These are phyloP conservation scores for Loriculus beryllinus DNA, from an alignment of 2,797 vertebrate species.

Conservation along the genomic window DNA sequence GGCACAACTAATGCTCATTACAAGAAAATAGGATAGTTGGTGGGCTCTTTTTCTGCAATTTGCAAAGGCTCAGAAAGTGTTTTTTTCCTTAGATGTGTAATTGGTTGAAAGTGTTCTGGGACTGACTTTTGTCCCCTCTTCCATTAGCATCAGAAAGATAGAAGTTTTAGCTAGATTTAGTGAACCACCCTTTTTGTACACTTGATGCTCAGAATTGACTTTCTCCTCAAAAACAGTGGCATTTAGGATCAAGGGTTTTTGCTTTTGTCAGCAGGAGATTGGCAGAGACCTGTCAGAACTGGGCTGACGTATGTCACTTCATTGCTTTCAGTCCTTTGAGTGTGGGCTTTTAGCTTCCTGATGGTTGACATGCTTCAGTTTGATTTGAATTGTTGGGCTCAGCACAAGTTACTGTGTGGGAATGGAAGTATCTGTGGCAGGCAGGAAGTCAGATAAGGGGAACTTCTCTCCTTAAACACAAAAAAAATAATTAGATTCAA, in stretches of 20 bases:
- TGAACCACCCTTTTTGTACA: fast-evolving
- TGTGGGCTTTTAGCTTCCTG: background rate
- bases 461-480: background rate
- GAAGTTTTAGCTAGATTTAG: background rate
- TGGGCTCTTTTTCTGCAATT: background rate
- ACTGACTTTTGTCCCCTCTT: background rate
- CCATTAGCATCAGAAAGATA: background rate
- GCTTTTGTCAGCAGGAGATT: background rate
- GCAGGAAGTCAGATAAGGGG: background rate
- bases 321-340: background rate
- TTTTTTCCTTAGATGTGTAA: background rate
- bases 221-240: background rate
- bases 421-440: background rate
- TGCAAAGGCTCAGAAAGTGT: background rate
- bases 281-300: background rate
- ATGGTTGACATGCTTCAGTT: background rate
- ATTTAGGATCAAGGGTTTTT: background rate
- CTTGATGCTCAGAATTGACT: background rate
- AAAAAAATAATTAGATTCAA: background rate
- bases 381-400: background rate
- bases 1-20: background rate
- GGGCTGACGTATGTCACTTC: background rate
- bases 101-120: background rate
- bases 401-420: background rate
- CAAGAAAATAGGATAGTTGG: background rate